Evolutionary conservation across 2,113 vertebrate species (phyloP).

Genomic region (Spheniscus mendiculus): DNA sequence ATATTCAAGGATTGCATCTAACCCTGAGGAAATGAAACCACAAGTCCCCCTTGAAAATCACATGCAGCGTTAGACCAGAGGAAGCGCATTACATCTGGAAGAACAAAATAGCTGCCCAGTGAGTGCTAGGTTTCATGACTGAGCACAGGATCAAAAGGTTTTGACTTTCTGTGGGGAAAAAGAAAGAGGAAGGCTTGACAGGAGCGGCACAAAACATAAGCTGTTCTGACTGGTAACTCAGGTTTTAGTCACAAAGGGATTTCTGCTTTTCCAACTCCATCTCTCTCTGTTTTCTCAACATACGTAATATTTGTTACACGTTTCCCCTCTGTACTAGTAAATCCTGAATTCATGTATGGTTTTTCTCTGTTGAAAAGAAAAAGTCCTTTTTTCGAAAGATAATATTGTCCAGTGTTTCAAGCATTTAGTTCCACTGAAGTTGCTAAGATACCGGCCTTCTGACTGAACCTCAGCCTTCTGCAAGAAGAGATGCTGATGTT

Average conservation of each 20-base stretch:
- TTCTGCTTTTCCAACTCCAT: not conserved
- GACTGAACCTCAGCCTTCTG: not conserved
- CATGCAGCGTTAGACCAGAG: not conserved
- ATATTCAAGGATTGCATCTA: not conserved
- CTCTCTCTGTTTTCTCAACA: not conserved
- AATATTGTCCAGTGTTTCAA: not conserved
- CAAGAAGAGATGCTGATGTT: not conserved
- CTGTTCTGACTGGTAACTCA: not conserved
- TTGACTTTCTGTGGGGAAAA: not conserved
- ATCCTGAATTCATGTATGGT: not conserved
- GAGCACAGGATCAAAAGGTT: not conserved
- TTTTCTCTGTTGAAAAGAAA: not conserved
- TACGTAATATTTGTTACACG: fast-evolving
- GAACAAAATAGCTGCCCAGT: not conserved
- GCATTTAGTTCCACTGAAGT: not conserved
- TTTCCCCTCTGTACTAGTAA: not conserved
- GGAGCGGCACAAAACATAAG: not conserved
- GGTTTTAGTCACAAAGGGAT: not conserved
- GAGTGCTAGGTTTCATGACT: not conserved
- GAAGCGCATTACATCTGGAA: not conserved
- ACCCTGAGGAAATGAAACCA: not conserved
- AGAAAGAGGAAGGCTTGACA: not conserved
- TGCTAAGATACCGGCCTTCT: not conserved
- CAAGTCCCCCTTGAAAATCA: not conserved
- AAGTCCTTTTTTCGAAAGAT: not conserved